These are phyloP conservation scores for Tonatia bakeri DNA, from an alignment of 2,113 vertebrate species.

Conservation along the genomic window DNA sequence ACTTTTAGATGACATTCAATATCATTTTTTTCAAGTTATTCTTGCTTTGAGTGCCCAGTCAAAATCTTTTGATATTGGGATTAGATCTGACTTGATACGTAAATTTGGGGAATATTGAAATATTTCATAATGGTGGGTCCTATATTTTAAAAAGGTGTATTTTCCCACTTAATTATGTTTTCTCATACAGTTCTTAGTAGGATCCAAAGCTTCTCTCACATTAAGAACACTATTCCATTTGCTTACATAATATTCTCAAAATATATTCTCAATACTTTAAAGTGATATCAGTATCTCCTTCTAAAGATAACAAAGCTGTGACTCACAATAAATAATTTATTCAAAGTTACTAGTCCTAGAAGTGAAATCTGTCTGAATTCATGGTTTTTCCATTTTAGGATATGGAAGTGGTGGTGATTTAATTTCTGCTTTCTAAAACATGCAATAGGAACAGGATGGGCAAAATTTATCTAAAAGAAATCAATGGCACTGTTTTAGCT, in stretches of 20 bases:
- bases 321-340: background rate
- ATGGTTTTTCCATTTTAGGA: background rate
- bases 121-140: background rate
- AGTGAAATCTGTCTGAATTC: background rate
- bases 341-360: background rate
- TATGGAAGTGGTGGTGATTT: background rate
- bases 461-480: background rate
- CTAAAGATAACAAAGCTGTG: background rate
- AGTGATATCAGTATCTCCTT: background rate
- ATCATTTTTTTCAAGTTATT: background rate
- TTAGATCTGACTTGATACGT: background rate
- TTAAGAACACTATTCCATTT: background rate
- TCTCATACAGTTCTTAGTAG: background rate
- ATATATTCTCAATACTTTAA: background rate
- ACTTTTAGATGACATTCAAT: background rate
- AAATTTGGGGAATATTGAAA: background rate
- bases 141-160: background rate
- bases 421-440: background rate
- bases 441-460: background rate
- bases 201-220: background rate
- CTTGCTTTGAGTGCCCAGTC: background rate
- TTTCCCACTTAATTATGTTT: background rate
- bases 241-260: background rate
- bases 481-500: background rate
- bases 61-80: background rate